These are phyloP conservation scores for Zaprionus capensis DNA, from an alignment of 1,140 invertebrate genomes.

Conservation along the genomic window DNA sequence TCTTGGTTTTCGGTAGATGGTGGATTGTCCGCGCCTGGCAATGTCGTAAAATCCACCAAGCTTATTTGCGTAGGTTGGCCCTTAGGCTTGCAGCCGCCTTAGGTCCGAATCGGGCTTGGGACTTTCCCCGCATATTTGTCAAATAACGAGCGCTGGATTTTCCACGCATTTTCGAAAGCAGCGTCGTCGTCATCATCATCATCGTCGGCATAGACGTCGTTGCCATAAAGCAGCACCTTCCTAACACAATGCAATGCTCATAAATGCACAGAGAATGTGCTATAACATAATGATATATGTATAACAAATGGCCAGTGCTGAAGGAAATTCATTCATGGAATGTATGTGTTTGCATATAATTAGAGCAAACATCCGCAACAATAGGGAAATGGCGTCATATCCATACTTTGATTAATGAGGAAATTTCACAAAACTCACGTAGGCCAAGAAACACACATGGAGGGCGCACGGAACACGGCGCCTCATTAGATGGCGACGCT, in stretches of 20 bases:
- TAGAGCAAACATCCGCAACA: slow-evolving; percentile 46
- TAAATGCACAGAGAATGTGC: slow-evolving; percentile 59
- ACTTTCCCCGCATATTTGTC: slow-evolving; percentile 64
- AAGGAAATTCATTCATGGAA: slow-evolving; percentile 69
- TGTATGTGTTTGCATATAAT: slow-evolving; percentile 48
- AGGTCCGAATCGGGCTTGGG: slow-evolving; percentile 41
- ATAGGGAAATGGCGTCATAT: slow-evolving; percentile 62
- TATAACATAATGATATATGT: slow-evolving; percentile 71
- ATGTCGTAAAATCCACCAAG: slow-evolving; percentile 59
- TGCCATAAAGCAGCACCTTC: slow-evolving; percentile 68
- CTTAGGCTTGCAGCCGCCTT: slow-evolving; percentile 69
- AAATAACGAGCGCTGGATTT: slow-evolving; percentile 71
- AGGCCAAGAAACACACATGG: slow-evolving; percentile 21
- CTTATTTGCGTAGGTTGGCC: slow-evolving; percentile 77
- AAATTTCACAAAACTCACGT: slow-evolving; percentile 43
- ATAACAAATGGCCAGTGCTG: slow-evolving; percentile 34
- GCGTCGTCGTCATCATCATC: slow-evolving; percentile 5
- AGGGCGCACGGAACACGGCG: slow-evolving; percentile 35
- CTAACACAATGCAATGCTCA: slow-evolving; percentile 61
- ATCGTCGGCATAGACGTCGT: slow-evolving; percentile 13
- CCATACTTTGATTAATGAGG: slow-evolving; percentile 71
- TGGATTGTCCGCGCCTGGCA: slow-evolving; percentile 25
- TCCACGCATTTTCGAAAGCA: slow-evolving; percentile 53
- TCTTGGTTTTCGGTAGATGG: slow-evolving; percentile 26
- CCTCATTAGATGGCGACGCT: slow-evolving; percentile 49